Percentiles rank a stretch among this genome's conserved stretches.
These are phyloP conservation scores for Lycocerus yunnanus DNA, from an alignment of 2,888 invertebrate genomes.

Conservation along the genomic window DNA sequence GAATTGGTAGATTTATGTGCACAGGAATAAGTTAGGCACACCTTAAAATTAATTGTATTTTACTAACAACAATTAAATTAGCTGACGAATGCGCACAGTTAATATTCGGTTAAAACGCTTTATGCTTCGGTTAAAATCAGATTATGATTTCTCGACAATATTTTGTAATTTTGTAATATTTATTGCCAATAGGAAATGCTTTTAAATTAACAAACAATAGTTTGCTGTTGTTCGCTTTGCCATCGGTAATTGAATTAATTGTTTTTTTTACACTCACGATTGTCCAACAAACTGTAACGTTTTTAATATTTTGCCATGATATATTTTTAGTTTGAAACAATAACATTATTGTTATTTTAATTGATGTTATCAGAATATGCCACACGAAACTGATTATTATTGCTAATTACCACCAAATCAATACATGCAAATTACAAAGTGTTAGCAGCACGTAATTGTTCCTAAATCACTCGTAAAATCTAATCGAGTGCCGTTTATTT, in stretches of 20 bases:
- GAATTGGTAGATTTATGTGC: conserved; percentile 13
- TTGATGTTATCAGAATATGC: background rate
- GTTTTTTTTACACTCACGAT: background rate
- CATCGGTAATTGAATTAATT: background rate
- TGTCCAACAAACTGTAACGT: background rate
- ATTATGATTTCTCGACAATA: background rate
- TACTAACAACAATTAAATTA: background rate
- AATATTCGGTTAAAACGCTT: background rate
- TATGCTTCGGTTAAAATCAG: background rate
- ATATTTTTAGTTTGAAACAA: background rate
- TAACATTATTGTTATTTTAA: background rate
- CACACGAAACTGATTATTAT: background rate
- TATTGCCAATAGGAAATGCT: background rate
- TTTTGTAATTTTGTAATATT: background rate
- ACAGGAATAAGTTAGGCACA: background rate
- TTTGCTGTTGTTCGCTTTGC: background rate
- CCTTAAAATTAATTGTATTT: conserved; percentile 1
- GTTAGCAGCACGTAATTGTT: background rate
- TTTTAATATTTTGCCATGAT: background rate
- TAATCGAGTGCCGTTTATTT: too few relatives aligned
- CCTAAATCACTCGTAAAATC: background rate
- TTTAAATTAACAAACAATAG: background rate
- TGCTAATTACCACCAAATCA: too few relatives aligned
- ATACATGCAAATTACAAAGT: background rate
- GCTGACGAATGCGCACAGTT: background rate